Evolutionary conservation across 1,140 invertebrate genomes (phyloP), one percentile per base, ranked within the genome.

Genomic region (Plectrocnemia conspersa): DNA sequence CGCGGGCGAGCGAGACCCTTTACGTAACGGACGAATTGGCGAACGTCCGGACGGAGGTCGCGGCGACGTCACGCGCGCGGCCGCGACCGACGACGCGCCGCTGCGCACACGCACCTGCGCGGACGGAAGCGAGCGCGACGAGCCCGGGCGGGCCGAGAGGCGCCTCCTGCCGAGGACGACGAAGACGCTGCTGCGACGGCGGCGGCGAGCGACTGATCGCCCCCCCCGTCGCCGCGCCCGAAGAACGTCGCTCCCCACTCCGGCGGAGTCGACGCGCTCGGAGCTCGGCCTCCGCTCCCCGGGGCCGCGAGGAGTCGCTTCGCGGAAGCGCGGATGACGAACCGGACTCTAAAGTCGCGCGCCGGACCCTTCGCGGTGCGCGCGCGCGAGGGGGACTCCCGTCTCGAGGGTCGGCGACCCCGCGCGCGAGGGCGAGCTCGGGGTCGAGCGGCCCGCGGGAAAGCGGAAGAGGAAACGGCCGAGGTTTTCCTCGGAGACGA

Each of bases 201-300:
- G 6, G 27, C 6, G n/a, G n/a, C n/a, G n/a, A 6, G 27, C 27
- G 27, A n/a, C 29, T 16, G 46, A 5, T 15, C 36, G 6, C 36
- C 36, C 10, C 24, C 25, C 46, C 46, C 46, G 18, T 25, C 46
- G 6, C 13, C 29, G 6, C 24, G 24, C 25, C n/a, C 29, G 46
- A 49, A 25, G 29, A 10, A 9, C 36, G 7, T 7, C 36, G 7
- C 36, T 68, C 71, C 69, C 64, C 64, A 65, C 62, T 64, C 66
- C 66, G 66, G 62, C 36, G 36, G 16, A 67, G 70, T 65, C 64
- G 55, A 63, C 62, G 62, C 66, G 64, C 55, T 57, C 45, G 59
- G 56, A 52, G 58, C 53, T 62, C 65, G 66, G 25, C 18, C 50
- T 61, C 65, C 63, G 64, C 63, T 42, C 59, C 67, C 70, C 70